These are phyloP conservation scores for Crambe crambe DNA, from an alignment of 37 sponge, comb jelly and placozoan species.

Conservation along the genomic window DNA sequence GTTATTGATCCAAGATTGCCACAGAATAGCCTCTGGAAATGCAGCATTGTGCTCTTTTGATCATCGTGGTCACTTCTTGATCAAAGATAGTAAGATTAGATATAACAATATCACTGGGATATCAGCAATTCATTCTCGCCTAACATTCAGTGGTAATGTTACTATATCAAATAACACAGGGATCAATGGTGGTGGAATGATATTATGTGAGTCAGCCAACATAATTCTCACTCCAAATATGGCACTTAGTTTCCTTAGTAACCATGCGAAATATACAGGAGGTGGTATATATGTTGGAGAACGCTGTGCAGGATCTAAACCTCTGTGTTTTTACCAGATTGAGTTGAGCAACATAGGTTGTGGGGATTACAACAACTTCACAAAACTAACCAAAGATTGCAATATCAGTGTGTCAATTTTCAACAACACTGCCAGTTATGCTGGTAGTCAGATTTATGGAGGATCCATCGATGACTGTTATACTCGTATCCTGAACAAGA, in stretches of 20 bases:
- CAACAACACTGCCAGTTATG: background rate
- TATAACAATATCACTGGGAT: background rate
- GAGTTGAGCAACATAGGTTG: background rate
- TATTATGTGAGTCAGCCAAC: background rate
- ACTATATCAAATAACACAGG: conserved; percentile 7
- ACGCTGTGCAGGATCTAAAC: background rate
- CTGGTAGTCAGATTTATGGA: background rate
- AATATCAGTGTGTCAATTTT: background rate
- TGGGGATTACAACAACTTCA: background rate
- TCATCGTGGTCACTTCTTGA: background rate
- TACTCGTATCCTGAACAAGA: background rate
- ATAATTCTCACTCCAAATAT: background rate
- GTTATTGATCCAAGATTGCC: too few relatives aligned
- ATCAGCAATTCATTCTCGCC: background rate
- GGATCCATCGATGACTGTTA: background rate
- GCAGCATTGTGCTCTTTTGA: background rate
- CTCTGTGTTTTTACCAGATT: background rate
- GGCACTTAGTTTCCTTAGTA: background rate
- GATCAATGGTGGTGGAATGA: conserved; percentile 3
- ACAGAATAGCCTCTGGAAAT: background rate
- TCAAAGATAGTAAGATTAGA: background rate
- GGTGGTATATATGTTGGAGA: conserved; percentile 12
- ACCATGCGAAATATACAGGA: background rate
- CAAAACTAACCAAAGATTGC: too few relatives aligned
- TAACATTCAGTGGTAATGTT: conserved; percentile 6